phyloP scores from a whole-genome alignment of 2,797 vertebrate species.

The Loriculus beryllinus region DNA sequence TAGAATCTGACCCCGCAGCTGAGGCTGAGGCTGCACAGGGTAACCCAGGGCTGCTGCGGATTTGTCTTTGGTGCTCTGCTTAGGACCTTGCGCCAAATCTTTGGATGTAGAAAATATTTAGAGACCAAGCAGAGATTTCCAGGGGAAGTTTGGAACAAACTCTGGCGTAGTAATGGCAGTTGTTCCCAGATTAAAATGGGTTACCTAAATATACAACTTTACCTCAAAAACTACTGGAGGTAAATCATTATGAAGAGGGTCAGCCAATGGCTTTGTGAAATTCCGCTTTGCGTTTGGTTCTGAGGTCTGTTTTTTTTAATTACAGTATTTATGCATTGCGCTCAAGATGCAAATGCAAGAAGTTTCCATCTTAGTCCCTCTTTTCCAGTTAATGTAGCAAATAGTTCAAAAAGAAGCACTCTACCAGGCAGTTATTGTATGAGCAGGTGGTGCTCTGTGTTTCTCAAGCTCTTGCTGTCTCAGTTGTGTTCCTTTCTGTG shows the following conservation, averaged over 20 bases:
- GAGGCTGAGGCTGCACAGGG: not conserved
- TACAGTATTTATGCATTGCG: not conserved
- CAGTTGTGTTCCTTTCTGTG: not conserved
- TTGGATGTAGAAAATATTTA: not conserved
- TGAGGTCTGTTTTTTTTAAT: not conserved
- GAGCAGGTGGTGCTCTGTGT: not conserved
- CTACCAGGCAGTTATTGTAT: not conserved
- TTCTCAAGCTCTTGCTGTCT: not conserved
- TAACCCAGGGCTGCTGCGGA: not conserved
- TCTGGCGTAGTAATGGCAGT: not conserved
- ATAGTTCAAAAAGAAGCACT: not conserved
- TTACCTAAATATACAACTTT: not conserved
- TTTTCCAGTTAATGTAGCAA: not conserved
- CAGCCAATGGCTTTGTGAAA: not conserved
- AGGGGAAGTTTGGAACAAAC: not conserved
- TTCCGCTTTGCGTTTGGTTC: not conserved
- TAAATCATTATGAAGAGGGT: not conserved
- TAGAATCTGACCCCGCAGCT: accelerated
- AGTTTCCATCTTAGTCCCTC: not conserved
- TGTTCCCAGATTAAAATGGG: not conserved
- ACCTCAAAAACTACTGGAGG: not conserved
- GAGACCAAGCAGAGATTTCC: not conserved
- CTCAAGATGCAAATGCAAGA: not conserved
- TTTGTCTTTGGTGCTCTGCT: not conserved
- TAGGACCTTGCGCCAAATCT: not conserved